Conservation (phyloP, 2,888 invertebrate species). For the Ornithoptera priamus region DNA sequence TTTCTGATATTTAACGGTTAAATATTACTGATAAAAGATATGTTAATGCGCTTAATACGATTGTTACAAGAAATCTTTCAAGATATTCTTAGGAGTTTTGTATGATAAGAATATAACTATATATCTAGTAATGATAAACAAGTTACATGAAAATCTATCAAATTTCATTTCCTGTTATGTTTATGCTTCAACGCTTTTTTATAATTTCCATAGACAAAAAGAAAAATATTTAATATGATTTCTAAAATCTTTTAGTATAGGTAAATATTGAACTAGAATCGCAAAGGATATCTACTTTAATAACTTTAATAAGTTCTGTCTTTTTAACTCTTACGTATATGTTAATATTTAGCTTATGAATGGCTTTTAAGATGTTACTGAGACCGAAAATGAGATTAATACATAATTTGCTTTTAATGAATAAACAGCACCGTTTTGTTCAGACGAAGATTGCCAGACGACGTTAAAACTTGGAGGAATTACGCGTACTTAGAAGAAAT, state of each 20-base stretch:
- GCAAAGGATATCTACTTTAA: background rate
- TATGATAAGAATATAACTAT: too few species aligned
- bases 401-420: slow-evolving; percentile 23
- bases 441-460: slow-evolving; percentile 83
- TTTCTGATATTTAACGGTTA: too few species aligned
- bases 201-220: too few species aligned
- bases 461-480: slow-evolving; percentile 82
- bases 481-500: slow-evolving; percentile 87
- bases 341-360: background rate
- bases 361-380: background rate
- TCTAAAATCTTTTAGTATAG: background rate
- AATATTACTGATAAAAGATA: too few species aligned
- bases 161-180: too few species aligned
- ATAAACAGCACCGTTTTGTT: slow-evolving; percentile 36
- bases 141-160: too few species aligned
- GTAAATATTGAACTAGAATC: background rate
- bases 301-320: background rate
- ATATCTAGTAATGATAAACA: too few species aligned
- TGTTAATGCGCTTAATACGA: too few species aligned
- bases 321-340: background rate
- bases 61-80: too few species aligned
- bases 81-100: too few species aligned
- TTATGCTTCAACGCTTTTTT: too few species aligned
- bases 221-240: too few species aligned
- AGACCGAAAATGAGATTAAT: background rate